A percentile compares a stretch with the other conserved stretches of the same genome.
Evolutionary conservation across 2,888 invertebrate genomes (phyloP).

Genomic region (Pristionchus arcanus): DNA sequence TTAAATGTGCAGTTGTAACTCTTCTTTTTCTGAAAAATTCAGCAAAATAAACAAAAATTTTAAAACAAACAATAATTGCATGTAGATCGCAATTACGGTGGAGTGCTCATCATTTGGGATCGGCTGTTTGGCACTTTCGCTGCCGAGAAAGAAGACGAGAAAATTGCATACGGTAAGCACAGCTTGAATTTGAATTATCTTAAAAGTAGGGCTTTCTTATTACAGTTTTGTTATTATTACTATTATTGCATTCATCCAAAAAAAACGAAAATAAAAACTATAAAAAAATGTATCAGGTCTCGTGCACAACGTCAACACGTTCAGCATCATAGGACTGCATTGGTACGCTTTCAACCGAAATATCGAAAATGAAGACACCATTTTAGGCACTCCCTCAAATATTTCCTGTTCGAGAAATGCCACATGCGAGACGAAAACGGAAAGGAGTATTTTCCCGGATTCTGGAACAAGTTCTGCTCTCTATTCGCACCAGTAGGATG

Average conservation of each 20-base stretch:
- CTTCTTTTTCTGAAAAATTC: not conserved
- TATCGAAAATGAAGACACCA: not conserved
- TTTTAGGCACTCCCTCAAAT: conserved; percentile 82
- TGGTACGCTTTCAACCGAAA: no score
- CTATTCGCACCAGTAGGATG: conserved; percentile 91
- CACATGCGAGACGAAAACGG: conserved; percentile 82
- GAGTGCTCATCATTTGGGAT: conserved; percentile 89
- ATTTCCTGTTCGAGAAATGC: conserved; percentile 84
- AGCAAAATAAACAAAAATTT: no score
- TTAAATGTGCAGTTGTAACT: not conserved
- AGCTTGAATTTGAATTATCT: not conserved
- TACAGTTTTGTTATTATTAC: not conserved
- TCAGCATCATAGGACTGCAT: conserved; percentile 66
- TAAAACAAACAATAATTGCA: not conserved
- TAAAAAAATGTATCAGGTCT: conserved; percentile 84
- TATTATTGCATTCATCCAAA: not conserved
- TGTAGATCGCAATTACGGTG: conserved; percentile 90
- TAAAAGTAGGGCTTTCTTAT: not conserved
- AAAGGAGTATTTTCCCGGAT: conserved; percentile 59
- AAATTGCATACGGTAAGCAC: conserved; percentile 86
- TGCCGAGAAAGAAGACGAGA: conserved; percentile 86
- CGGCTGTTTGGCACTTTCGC: conserved; percentile 83
- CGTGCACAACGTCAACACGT: conserved; percentile 63
- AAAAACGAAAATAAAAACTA: not conserved
- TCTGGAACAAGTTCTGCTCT: conserved; percentile 83